Conservation (phyloP, 2,113 vertebrate genomes). For the Oryzias melastigma region DNA sequence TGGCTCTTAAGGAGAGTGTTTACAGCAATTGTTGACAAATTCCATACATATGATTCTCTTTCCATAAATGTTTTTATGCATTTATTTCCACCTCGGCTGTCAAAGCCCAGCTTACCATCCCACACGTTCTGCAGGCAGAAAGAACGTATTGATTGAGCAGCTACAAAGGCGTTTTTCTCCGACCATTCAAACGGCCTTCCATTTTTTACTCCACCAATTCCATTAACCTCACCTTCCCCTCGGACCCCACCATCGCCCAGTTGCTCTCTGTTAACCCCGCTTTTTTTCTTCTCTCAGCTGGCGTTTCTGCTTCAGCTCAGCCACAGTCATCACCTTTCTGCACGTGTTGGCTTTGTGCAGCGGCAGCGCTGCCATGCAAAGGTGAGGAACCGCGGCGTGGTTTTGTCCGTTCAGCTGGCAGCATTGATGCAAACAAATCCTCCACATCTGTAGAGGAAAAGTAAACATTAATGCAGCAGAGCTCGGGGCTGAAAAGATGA, state of each 20-base stretch:
- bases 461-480: conserved; percentile 40
- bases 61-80: conserved; percentile 9
- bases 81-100: conserved; percentile 40
- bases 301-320: conserved; percentile 58
- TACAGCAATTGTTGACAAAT: too few species aligned
- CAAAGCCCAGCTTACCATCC: conserved; percentile 45
- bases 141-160: conserved; percentile 57
- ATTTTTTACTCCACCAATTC: conserved; percentile 67
- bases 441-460: conserved; percentile 42
- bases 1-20: too few species aligned
- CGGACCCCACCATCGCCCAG: conserved; percentile 40
- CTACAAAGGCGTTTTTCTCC: conserved; percentile 75
- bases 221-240: conserved; percentile 71
- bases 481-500: conserved; percentile 38
- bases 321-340: conserved; percentile 37
- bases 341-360: conserved; percentile 17
- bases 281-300: conserved; percentile 51
- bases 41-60: too few species aligned
- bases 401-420: conserved; percentile 44
- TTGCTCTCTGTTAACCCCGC: conserved; percentile 53
- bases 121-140: conserved; percentile 54
- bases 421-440: conserved; percentile 48
- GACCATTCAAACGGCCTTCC: conserved; percentile 65
- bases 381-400: conserved; percentile 19
- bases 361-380: conserved; percentile 5